A percentile compares a stretch with the other conserved stretches of the same genome.
Evolutionary conservation across 2,888 invertebrate genomes (phyloP).

Genomic region (Colostygia pectinataria): DNA sequence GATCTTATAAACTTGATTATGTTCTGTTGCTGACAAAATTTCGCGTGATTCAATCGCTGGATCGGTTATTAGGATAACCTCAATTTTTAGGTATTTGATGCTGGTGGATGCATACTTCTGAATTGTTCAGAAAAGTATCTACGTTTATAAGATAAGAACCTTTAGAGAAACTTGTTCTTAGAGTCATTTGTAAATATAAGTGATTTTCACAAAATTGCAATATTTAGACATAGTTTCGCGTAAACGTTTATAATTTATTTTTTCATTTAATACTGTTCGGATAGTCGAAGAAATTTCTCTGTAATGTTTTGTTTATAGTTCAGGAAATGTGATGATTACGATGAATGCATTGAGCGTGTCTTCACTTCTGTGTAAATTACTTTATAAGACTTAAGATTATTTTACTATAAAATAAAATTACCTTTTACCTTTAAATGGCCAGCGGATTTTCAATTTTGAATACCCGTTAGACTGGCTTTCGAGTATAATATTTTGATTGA

Average conservation of each 20-base stretch:
- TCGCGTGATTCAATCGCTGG: slow-evolving; percentile 8
- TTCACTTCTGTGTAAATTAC: slow-evolving; percentile 55
- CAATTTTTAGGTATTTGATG: neutral
- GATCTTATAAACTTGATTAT: slow-evolving; percentile 6
- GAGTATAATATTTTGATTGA: slow-evolving; percentile 32
- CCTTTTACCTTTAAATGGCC: slow-evolving; percentile 25
- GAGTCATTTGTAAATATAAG: neutral
- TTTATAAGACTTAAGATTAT: slow-evolving; percentile 58
- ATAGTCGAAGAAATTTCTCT: slow-evolving; percentile 15
- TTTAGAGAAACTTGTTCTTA: neutral
- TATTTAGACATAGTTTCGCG: too few relatives aligned
- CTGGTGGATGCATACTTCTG: neutral
- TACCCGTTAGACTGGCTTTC: slow-evolving; percentile 4
- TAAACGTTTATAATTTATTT: too few relatives aligned
- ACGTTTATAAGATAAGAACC: too few relatives aligned
- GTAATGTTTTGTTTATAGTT: slow-evolving; percentile 28
- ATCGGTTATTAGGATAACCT: neutral
- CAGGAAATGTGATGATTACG: slow-evolving; percentile 43
- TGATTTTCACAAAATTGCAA: too few relatives aligned
- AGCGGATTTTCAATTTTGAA: slow-evolving; percentile 4
- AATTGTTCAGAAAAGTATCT: neutral
- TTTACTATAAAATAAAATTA: slow-evolving; percentile 37
- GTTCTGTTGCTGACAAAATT: slow-evolving; percentile 15
- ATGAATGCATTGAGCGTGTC: slow-evolving; percentile 36
- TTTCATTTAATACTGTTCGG: too few relatives aligned